Conservation (phyloP, 2,797 vertebrate species). For the Dermochelys coriacea region DNA sequence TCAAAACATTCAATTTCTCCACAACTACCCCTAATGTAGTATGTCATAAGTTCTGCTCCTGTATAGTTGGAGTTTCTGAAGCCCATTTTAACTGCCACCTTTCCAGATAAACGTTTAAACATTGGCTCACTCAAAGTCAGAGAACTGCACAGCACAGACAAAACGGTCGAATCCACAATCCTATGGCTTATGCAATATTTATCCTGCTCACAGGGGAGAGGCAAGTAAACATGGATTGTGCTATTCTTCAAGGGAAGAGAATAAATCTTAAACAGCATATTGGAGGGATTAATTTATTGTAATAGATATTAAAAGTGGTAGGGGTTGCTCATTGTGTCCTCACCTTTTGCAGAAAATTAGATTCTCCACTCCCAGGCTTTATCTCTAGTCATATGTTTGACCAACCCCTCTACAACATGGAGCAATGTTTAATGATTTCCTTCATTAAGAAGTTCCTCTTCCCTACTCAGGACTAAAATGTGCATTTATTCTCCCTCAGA, state of each 20-base stretch:
- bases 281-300: not conserved
- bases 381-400: not conserved
- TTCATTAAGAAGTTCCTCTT: not conserved
- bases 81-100: not conserved
- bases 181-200: not conserved
- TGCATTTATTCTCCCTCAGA: not conserved
- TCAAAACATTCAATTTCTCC: not conserved
- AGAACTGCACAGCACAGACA: not conserved
- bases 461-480: not conserved
- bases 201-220: not conserved
- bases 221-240: not conserved
- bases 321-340: not conserved
- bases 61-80: not conserved
- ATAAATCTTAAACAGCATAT: not conserved
- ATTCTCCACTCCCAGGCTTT: not conserved
- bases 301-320: not conserved
- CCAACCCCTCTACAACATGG: not conserved
- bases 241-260: not conserved
- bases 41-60: not conserved
- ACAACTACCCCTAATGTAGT: accelerated
- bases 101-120: not conserved
- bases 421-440: not conserved
- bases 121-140: not conserved
- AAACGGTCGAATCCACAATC: not conserved
- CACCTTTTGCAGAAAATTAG: not conserved